These are phyloP conservation scores for Porites cylindrica DNA, from an alignment of 92 coral and sea anemone genomes.

Conservation along the genomic window DNA sequence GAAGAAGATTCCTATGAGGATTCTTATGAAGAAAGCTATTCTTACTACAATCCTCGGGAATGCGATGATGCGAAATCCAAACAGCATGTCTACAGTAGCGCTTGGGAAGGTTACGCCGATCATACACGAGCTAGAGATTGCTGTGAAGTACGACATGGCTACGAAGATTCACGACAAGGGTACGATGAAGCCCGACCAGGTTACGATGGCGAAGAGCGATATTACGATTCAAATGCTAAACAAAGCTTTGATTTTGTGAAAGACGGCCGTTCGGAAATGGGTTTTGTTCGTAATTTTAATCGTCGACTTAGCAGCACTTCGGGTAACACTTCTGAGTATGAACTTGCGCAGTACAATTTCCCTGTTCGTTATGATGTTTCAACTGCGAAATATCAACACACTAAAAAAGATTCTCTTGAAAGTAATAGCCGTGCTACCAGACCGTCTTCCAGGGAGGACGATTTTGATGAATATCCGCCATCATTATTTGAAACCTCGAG, in stretches of 20 bases:
- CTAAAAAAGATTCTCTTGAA: background rate
- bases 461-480: slow-evolving; percentile 36
- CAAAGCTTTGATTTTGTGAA: background rate
- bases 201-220: slow-evolving; percentile 2
- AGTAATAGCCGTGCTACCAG: background rate
- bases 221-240: background rate
- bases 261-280: background rate
- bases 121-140: slow-evolving; percentile 4
- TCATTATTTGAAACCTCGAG: slow-evolving; percentile 16
- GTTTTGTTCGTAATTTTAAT: background rate
- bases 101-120: background rate
- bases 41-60: slow-evolving; percentile 22
- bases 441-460: slow-evolving; percentile 20
- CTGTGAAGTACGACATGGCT: slow-evolving; percentile 8
- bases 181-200: background rate
- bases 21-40: slow-evolving; percentile 8
- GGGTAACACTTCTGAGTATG: slow-evolving; percentile 24
- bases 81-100: background rate
- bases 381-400: background rate
- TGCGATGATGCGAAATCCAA: background rate
- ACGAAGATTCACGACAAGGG: background rate
- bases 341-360: slow-evolving; percentile 27
- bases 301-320: background rate
- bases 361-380: background rate
- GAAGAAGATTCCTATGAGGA: background rate